phyloP scores from a whole-genome alignment of 1,140 invertebrate genomes.

The Ericerus pela region DNA sequence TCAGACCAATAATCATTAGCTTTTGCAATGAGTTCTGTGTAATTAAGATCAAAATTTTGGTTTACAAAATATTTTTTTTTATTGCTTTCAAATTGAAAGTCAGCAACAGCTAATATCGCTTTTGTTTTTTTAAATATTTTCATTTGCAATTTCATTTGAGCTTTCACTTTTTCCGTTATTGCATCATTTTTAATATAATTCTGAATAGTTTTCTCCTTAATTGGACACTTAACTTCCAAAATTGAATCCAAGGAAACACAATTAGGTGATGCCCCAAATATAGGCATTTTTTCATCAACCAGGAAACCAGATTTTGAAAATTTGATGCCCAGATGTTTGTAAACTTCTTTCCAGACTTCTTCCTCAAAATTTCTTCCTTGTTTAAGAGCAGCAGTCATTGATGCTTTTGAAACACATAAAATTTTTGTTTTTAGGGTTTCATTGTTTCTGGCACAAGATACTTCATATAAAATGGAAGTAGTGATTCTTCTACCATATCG shows the following conservation, averaged over 20 bases:
- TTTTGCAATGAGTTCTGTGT: neutral
- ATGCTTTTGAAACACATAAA: neutral
- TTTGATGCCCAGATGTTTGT: slow-evolving; percentile 11
- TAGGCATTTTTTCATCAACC: slow-evolving; percentile 20
- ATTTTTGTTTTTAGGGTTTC: neutral
- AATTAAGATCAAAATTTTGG: slow-evolving; percentile 9
- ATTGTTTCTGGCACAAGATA: slow-evolving; percentile 12
- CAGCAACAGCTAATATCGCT: slow-evolving; percentile 27
- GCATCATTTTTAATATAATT: slow-evolving; percentile 28
- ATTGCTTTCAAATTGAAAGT: slow-evolving; percentile 24
- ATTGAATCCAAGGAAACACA: slow-evolving; percentile 32
- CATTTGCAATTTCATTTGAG: slow-evolving; percentile 37
- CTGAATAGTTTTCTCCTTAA: slow-evolving; percentile 29
- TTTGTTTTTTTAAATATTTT: slow-evolving; percentile 30
- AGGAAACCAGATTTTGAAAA: slow-evolving; percentile 20
- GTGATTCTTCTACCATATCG: slow-evolving; percentile 29
- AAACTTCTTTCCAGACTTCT: neutral
- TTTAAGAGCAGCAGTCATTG: neutral
- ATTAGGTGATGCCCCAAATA: slow-evolving; percentile 33
- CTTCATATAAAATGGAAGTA: slow-evolving; percentile 23
- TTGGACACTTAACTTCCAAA: slow-evolving; percentile 35
- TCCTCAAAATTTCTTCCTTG: neutral
- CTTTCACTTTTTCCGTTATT: slow-evolving; percentile 31
- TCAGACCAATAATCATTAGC: neutral
- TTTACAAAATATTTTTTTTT: slow-evolving; percentile 21